A percentile compares a stretch with the other conserved stretches of the same genome.
Conservation (phyloP, 2,797 vertebrate genomes). For the Florisuga fusca region DNA sequence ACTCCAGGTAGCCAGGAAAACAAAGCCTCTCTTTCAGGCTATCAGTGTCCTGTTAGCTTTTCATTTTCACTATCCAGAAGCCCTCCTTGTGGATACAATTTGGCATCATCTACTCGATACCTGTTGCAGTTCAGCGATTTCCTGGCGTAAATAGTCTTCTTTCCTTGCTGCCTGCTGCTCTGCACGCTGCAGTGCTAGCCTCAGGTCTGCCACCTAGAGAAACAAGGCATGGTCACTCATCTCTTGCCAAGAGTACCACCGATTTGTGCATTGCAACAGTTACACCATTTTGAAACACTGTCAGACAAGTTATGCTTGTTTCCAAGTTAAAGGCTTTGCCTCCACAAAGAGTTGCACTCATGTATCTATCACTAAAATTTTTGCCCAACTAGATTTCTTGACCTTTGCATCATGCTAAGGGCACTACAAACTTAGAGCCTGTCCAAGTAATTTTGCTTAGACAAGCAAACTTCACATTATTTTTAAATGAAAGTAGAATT, state of each 20-base stretch:
- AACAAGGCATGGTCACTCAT: neutral
- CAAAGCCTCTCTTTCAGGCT: neutral
- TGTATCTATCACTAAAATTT: neutral
- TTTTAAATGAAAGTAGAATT: neutral
- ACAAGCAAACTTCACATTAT: neutral
- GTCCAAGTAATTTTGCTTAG: neutral
- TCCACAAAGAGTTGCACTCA: accelerated
- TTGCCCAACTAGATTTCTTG: neutral
- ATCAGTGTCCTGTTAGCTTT: neutral
- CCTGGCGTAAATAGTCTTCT: conserved; percentile 97
- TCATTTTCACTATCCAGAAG: neutral
- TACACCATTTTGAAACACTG: neutral
- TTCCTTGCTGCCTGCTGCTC: conserved; percentile 95
- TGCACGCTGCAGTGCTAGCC: conserved; percentile 90
- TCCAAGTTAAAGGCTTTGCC: neutral
- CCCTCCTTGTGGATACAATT: neutral
- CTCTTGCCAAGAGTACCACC: neutral
- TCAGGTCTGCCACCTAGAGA: conserved; percentile 90
- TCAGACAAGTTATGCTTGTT: neutral
- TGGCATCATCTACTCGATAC: conserved; percentile 65
- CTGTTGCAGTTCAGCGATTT: conserved; percentile 94
- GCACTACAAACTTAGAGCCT: neutral
- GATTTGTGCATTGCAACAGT: neutral
- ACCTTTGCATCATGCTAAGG: neutral
- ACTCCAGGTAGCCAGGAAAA: neutral